phyloP scores from a whole-genome alignment of 2,113 vertebrate genomes.

The Progne subis region DNA sequence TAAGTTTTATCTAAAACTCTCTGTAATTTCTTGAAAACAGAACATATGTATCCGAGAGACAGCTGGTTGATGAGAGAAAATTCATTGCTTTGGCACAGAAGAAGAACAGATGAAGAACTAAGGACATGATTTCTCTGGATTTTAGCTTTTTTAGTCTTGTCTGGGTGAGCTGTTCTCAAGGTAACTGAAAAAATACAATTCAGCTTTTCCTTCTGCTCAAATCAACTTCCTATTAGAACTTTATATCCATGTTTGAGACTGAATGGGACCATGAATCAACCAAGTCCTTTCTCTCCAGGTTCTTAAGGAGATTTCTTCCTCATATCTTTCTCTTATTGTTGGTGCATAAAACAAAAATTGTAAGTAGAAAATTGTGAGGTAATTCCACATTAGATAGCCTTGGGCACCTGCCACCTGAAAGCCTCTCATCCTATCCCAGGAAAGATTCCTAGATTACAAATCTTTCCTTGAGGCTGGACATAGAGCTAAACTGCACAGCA shows the following conservation, averaged over 20 bases:
- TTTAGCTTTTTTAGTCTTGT: neutral
- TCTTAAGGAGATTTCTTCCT: neutral
- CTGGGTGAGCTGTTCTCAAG: neutral
- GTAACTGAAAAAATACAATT: neutral
- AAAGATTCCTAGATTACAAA: neutral
- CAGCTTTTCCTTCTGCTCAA: neutral
- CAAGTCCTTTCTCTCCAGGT: neutral
- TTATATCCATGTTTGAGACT: neutral
- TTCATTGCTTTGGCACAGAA: neutral
- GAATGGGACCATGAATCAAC: neutral
- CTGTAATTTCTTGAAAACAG: neutral
- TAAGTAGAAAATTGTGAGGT: neutral
- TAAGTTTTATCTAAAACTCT: neutral
- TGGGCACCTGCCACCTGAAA: neutral
- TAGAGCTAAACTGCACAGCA: neutral
- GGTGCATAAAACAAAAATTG: neutral
- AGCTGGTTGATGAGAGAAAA: neutral
- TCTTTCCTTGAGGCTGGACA: neutral
- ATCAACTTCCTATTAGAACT: neutral
- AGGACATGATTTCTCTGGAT: neutral
- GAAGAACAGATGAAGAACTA: neutral
- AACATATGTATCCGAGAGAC: neutral
- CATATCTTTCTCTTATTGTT: neutral
- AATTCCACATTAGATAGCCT: neutral
- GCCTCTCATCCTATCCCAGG: neutral